Evolutionary conservation across 2,113 vertebrate genomes (phyloP).

Genomic region (Grus americana): DNA sequence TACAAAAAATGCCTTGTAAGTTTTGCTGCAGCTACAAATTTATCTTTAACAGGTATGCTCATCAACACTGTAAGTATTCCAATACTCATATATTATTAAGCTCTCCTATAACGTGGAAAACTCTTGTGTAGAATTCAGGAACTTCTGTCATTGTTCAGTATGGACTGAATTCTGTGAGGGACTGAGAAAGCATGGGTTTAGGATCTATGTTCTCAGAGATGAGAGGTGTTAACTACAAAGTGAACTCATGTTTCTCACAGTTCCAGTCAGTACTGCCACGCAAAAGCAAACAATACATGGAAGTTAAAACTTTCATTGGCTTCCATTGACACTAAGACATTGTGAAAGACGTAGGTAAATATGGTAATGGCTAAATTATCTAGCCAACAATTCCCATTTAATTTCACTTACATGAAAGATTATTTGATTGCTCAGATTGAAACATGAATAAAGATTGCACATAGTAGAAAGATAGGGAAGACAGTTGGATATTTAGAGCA

Average conservation of each 20-base stretch:
- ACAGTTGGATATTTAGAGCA: neutral
- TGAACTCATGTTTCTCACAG: neutral
- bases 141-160: neutral
- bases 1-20: slow-evolving; percentile 41
- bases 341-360: neutral
- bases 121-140: neutral
- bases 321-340: neutral
- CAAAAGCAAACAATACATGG: neutral
- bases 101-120: neutral
- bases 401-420: neutral
- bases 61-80: neutral
- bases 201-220: neutral
- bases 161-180: neutral
- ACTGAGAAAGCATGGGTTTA: neutral
- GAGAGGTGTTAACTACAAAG: neutral
- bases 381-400: neutral
- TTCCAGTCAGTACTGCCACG: neutral
- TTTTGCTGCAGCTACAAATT: slow-evolving; percentile 46
- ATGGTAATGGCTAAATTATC: neutral
- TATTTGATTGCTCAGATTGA: neutral
- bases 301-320: neutral
- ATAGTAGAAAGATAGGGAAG: neutral
- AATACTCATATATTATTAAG: neutral
- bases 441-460: neutral
- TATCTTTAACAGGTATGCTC: neutral